Evolutionary conservation across 2,888 invertebrate species (phyloP).

Genomic region (Acheta domesticus): DNA sequence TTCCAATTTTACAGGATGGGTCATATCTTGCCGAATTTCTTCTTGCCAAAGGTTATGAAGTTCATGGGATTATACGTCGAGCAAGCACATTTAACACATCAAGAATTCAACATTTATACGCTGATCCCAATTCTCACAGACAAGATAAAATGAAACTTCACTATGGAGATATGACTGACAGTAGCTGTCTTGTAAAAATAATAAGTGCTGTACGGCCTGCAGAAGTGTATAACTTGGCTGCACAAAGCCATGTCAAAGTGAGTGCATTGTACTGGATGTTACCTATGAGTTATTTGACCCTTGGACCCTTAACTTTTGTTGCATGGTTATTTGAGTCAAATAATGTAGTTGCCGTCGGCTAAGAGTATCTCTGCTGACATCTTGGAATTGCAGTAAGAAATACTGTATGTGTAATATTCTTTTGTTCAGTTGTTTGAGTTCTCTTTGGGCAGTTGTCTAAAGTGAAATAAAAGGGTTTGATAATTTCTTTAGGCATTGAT

Average conservation of each 20-base stretch:
- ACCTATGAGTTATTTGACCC: too few species aligned
- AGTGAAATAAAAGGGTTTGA: too few species aligned
- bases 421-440: too few species aligned
- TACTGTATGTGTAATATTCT: too few species aligned
- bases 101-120: slow-evolving; percentile 93
- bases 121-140: slow-evolving; percentile 83
- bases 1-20: slow-evolving; percentile 72
- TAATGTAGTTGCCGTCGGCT: too few species aligned
- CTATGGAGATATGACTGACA: slow-evolving; percentile 98
- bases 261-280: slow-evolving; percentile 29
- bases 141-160: slow-evolving; percentile 88
- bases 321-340: too few species aligned
- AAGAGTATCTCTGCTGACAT: too few species aligned
- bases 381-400: too few species aligned
- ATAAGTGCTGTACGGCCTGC: slow-evolving; percentile 75
- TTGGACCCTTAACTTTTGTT: too few species aligned
- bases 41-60: slow-evolving; percentile 85
- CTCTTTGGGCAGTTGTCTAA: too few species aligned
- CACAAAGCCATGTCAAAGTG: slow-evolving; percentile 98
- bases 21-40: slow-evolving; percentile 95
- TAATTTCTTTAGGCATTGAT: too few species aligned
- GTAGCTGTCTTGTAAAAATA: slow-evolving; percentile 87
- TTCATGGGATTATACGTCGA: slow-evolving; percentile 93
- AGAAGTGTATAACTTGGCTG: slow-evolving; percentile 97
- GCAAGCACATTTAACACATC: slow-evolving; percentile 96